Conservation (phyloP, 2,888 invertebrate genomes). For the Sminthurides aquaticus region DNA sequence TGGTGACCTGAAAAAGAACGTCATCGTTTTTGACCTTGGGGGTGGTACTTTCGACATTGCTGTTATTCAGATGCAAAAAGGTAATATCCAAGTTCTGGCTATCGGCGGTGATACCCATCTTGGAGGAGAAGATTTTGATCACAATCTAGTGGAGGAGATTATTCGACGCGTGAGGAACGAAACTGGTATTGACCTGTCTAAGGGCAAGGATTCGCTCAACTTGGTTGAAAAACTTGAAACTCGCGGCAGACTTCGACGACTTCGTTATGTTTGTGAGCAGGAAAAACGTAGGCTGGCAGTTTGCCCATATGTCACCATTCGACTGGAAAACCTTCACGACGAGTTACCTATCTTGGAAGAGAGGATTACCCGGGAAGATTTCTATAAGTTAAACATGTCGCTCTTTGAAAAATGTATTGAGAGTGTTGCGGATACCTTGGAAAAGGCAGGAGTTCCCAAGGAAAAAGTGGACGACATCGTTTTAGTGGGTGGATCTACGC, state of each 20-base stretch:
- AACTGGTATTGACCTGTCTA: background rate
- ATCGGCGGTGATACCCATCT: slow-evolving; percentile 20
- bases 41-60: slow-evolving; percentile 37
- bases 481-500: slow-evolving; percentile 71
- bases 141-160: background rate
- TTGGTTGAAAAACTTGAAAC: background rate
- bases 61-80: slow-evolving; percentile 14
- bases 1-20: slow-evolving; percentile 9
- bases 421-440: slow-evolving; percentile 7
- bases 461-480: slow-evolving; percentile 54
- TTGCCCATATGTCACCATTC: background rate
- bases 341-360: slow-evolving; percentile 10
- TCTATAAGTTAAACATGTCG: slow-evolving; percentile 20
- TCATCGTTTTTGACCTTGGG: slow-evolving; percentile 29
- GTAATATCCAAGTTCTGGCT: slow-evolving; percentile 16
- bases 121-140: slow-evolving; percentile 27
- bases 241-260: background rate
- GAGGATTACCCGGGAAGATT: slow-evolving; percentile 19
- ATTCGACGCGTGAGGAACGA: background rate
- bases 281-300: background rate
- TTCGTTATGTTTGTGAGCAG: background rate
- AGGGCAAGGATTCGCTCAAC: background rate
- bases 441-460: background rate
- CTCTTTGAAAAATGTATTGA: slow-evolving; percentile 19
- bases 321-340: background rate